A percentile compares a stretch with the other conserved stretches of the same genome.
These are phyloP conservation scores for Panthera tigris DNA, from an alignment of 2,113 vertebrate species.

Conservation along the genomic window DNA sequence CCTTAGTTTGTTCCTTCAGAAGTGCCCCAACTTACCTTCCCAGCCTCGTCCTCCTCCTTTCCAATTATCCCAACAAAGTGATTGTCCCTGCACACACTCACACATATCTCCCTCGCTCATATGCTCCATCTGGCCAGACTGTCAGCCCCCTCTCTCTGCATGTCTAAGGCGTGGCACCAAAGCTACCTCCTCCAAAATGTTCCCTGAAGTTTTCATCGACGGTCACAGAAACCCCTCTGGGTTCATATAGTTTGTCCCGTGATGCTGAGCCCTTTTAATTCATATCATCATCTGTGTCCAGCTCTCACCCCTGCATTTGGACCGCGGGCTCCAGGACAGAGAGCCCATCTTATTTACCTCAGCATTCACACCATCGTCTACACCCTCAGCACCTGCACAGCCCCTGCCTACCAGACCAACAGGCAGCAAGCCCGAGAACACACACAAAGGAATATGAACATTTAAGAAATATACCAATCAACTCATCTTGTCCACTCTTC, in stretches of 20 bases:
- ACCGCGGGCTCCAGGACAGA: neutral
- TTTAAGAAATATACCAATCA: neutral
- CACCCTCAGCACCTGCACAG: neutral
- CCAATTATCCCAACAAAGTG: neutral
- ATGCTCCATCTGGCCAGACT: neutral
- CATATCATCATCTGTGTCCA: neutral
- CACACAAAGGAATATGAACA: accelerated
- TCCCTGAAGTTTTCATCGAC: neutral
- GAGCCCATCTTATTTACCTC: no score
- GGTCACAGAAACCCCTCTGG: neutral
- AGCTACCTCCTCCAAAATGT: neutral
- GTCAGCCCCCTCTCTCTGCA: neutral
- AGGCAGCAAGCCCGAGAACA: neutral
- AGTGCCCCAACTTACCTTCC: neutral
- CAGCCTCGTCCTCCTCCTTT: neutral
- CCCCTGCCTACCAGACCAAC: neutral
- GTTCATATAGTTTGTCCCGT: neutral
- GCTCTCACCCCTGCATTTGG: neutral
- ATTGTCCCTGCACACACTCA: no score
- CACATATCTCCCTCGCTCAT: no score
- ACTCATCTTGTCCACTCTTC: neutral
- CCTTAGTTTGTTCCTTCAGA: neutral
- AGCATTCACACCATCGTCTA: neutral
- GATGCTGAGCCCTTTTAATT: neutral
- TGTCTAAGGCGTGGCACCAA: neutral